Conservation (phyloP, 2,113 vertebrate genomes). For the Coryphaenoides rupestris region DNA sequence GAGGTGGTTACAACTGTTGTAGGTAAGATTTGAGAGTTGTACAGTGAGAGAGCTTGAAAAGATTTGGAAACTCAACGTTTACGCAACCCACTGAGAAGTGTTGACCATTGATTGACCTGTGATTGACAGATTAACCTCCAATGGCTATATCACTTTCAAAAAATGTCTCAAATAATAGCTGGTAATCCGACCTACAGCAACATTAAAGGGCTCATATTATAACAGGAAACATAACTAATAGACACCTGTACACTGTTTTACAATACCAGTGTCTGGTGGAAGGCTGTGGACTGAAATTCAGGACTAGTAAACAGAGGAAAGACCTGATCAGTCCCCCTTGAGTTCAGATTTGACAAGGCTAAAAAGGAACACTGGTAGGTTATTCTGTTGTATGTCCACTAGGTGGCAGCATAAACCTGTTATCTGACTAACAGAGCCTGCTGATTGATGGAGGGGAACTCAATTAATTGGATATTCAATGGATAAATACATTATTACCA, state of each 20-base stretch:
- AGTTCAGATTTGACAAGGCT: conserved; percentile 88
- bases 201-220: background rate
- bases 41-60: too few relatives aligned
- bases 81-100: too few relatives aligned
- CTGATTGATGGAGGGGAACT: background rate
- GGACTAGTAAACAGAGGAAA: conserved; percentile 79
- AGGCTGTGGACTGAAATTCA: conserved; percentile 85
- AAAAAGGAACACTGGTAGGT: conserved; percentile 72
- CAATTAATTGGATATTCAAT: too few relatives aligned
- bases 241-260: conserved; percentile 1
- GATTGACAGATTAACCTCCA: too few relatives aligned
- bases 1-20: too few relatives aligned
- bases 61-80: too few relatives aligned
- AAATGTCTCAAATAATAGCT: too few relatives aligned
- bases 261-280: conserved; percentile 94
- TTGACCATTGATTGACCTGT: too few relatives aligned
- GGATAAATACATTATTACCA: too few relatives aligned
- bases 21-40: too few relatives aligned
- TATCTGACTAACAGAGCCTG: background rate
- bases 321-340: conserved; percentile 88
- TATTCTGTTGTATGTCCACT: conserved; percentile 14
- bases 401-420: conserved; percentile 46
- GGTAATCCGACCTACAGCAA: background rate
- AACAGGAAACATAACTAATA: too few relatives aligned
- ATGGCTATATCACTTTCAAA: too few relatives aligned